Conservation (phyloP, 1,140 invertebrate genomes). For the Schmidtea mediterranea region DNA sequence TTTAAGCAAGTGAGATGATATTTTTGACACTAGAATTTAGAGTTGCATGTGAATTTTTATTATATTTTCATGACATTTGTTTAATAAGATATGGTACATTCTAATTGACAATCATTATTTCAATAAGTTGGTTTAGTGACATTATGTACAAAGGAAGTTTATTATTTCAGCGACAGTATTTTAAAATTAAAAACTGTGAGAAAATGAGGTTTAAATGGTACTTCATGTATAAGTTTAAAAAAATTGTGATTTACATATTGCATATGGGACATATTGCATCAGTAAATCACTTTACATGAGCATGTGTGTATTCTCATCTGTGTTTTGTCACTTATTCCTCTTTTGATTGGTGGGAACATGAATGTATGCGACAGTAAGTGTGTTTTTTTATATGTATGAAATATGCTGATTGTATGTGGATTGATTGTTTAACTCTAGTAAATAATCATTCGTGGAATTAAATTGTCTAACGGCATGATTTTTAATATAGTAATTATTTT, state of each 20-base stretch:
- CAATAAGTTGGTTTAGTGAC: no score
- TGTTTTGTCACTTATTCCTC: no score
- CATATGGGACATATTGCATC: background rate
- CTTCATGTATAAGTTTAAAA: no score
- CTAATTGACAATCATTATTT: no score
- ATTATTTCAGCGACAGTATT: background rate
- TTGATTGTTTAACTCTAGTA: background rate
- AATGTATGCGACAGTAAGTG: background rate
- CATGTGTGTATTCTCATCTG: no score
- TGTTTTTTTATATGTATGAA: background rate
- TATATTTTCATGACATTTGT: no score
- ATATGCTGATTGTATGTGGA: background rate
- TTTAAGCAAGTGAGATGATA: constrained; percentile 50
- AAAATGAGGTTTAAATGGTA: no score
- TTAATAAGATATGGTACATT: no score
- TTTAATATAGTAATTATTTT: background rate
- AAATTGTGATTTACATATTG: no score
- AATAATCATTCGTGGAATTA: background rate
- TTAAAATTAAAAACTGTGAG: background rate
- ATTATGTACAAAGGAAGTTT: no score
- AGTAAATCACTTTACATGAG: background rate
- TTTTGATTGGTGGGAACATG: background rate
- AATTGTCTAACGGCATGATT: background rate
- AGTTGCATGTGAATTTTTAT: no score
- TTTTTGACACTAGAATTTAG: background rate